Base-by-base conservation (phyloP, 2,113 vertebrate species). In the Pollachius pollachius region DNA sequence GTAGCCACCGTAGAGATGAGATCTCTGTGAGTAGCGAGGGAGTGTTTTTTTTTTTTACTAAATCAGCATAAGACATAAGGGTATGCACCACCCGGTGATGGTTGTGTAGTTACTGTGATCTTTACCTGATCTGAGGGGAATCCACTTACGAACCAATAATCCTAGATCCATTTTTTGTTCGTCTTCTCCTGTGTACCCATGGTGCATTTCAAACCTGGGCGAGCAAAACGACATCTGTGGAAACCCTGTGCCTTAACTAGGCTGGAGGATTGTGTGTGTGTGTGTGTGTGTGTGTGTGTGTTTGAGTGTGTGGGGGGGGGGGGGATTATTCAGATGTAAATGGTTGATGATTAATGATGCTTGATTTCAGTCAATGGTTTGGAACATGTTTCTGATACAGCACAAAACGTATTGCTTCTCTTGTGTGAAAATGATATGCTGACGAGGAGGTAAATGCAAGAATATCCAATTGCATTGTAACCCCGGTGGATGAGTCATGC, bases 171-270 rank as follows among this genome's bases (percentile, higher is more conserved):
- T 77, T 52, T 21, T 34, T 13, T 68, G 37, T 34, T 52, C 15
- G 75, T 48, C 18, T 37, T 12, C 70, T 52, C 62, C 58, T 57
- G 61, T 5, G 54, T 71, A 81, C 64, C 81, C 74, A 85, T 62
- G 68, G 75, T 82, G 79, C 85, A 81, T 77, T 82, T 74, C 81
- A 70, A 1, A 25, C 18, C 73, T 65, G 71, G 73, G 69, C 72
- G 75, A 63, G 70, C 62, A 62, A 8, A 64, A 62, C 64, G 65
- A 52, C 30, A 56, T 84, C 18, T 70, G 76, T 69, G 66, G 68
- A 19, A 70, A 71, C 72, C 79, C 73, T 74, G 71, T 74, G 62
- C 69, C 70, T 73, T 41, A 5, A 18, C 62, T 64, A 41, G 56
- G 73, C 78, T 76, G 59, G 41, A 12, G 8, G 41, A 2, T 7